Evolutionary conservation across 2,888 invertebrate genomes (phyloP).

Genomic region (Embidobia sp.): DNA sequence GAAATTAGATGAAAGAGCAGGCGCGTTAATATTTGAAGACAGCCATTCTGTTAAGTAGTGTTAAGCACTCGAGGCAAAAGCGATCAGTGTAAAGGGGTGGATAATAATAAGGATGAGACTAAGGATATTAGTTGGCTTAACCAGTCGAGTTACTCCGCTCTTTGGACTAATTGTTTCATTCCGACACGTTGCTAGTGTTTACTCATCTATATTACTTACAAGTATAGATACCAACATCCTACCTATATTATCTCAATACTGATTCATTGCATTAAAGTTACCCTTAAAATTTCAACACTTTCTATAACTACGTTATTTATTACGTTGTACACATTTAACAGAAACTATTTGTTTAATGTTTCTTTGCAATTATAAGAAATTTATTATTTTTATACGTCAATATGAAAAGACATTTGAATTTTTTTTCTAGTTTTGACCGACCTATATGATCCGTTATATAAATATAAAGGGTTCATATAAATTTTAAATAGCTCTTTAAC

Average conservation of each 20-base stretch:
- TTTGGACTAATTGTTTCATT: constrained; percentile 76
- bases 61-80: constrained; percentile 59
- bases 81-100: constrained; percentile 69
- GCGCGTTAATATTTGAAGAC: constrained; percentile 75
- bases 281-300: too few species aligned
- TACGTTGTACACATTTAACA: too few species aligned
- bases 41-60: constrained; percentile 66
- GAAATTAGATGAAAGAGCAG: constrained; percentile 75
- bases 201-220: constrained; percentile 46
- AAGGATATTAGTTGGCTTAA: constrained; percentile 78
- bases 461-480: too few species aligned
- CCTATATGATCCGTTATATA: too few species aligned
- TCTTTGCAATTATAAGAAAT: too few species aligned
- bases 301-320: too few species aligned
- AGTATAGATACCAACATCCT: constrained; percentile 1
- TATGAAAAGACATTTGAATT: too few species aligned
- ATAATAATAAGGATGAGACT: constrained; percentile 79
- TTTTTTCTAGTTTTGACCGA: too few species aligned
- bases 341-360: too few species aligned
- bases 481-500: too few species aligned
- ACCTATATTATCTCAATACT: constrained; percentile 3
- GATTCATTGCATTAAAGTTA: too few species aligned
- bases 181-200: constrained; percentile 69
- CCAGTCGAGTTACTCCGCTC: constrained; percentile 67
- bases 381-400: too few species aligned